Conservation (phyloP, 2,113 vertebrate genomes). For the Istiophorus platypterus region DNA sequence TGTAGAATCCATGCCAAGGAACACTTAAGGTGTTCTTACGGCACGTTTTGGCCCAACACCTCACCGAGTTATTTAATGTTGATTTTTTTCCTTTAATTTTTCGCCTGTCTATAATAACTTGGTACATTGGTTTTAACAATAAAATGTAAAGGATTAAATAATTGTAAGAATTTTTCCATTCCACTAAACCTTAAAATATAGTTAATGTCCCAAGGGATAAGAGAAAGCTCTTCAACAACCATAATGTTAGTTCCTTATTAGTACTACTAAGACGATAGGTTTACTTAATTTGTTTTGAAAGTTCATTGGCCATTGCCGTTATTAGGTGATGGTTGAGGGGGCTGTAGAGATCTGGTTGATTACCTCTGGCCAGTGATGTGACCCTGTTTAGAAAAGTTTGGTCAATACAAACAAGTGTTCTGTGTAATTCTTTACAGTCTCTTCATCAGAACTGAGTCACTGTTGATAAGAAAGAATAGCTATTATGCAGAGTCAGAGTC, state of each 20-base stretch:
- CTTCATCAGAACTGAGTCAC: not conserved
- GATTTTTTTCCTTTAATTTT: no score
- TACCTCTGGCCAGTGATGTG: not conserved
- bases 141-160: not conserved
- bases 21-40: no score
- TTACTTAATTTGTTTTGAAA: not conserved
- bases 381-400: not conserved
- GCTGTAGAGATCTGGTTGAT: not conserved
- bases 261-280: not conserved
- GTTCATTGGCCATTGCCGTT: not conserved
- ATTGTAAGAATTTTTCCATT: not conserved
- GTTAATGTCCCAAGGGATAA: not conserved
- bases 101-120: not conserved
- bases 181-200: not conserved
- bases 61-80: no score
- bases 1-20: no score
- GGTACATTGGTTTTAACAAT: not conserved
- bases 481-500: no score
- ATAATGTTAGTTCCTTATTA: not conserved
- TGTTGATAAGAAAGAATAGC: not conserved
- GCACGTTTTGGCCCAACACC: no score
- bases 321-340: not conserved
- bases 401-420: not conserved
- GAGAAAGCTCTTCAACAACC: not conserved
- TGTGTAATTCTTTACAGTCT: not conserved